Percentiles rank a stretch among this genome's conserved stretches.
phyloP scores from a whole-genome alignment of 2,888 invertebrate species.

The Philonicus albiceps region DNA sequence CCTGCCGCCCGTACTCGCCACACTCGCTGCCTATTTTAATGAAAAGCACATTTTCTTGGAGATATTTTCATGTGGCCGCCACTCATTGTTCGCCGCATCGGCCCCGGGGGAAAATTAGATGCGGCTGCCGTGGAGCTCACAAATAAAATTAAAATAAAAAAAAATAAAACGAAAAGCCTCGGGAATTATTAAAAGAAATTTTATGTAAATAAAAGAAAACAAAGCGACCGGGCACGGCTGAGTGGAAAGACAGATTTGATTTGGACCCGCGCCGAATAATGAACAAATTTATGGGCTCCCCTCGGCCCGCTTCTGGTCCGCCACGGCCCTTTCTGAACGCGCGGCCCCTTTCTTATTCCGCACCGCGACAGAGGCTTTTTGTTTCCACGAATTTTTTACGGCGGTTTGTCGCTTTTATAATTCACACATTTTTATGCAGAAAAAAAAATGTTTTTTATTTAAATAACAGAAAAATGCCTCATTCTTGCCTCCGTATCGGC shows the following conservation, averaged over 20 bases:
- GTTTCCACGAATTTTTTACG: constrained; percentile 17
- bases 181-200: constrained; percentile 22
- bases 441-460: constrained; percentile 10
- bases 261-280: constrained; percentile 37
- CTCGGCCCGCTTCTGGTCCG: not conserved
- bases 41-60: constrained; percentile 37
- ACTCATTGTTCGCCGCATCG: not conserved
- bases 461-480: constrained; percentile 14
- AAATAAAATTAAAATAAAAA: constrained; percentile 10
- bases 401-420: constrained; percentile 30
- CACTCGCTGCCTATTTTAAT: constrained; percentile 19
- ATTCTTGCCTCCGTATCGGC: not conserved
- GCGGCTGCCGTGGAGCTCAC: not conserved
- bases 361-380: constrained; percentile 1
- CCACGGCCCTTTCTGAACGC: not conserved
- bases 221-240: not conserved
- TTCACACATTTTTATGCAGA: constrained; percentile 29
- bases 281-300: constrained; percentile 30
- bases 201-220: constrained; percentile 37
- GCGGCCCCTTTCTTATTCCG: constrained; percentile 24
- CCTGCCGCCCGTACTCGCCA: not conserved
- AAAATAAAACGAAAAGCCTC: not conserved
- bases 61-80: constrained; percentile 29
- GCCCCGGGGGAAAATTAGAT: not conserved
- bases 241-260: constrained; percentile 33